Base-by-base conservation (phyloP, 2,888 invertebrate genomes). In the Tubulanus polymorphus region DNA sequence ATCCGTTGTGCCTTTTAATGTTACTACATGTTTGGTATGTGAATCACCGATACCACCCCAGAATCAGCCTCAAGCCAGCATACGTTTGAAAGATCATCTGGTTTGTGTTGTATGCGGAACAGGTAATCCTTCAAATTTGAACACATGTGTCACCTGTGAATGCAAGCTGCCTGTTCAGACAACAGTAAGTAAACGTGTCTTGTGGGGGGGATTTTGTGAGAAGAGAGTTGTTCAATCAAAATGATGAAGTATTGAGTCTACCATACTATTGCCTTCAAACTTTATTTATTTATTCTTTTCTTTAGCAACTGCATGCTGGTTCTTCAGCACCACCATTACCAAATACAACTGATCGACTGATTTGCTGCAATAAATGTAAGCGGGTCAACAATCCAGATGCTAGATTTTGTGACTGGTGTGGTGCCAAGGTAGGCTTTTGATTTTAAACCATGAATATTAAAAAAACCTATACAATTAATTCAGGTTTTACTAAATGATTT, bases 381-480 rank as follows among this genome's bases (percentile, higher is more conserved):
- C 65, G 76, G 18, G 66, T 70, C 20, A 76, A 76, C 59, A 70
- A 69, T 49, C 64, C 68, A 3, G 75, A 77, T 59, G 75, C 76
- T 8, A 57, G 76, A 46, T 76, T 70, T 63, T 76, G 76, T 63
- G 76, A 76, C 61, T 76, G 76, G 76, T 76, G 76, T 63, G 75
- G 75, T 41, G 62, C 70, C 27, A 75, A 76, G 71, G 75, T 74
- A 61, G 48, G 57, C 28, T n/a, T 23, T 35, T 2, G 10, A 23
- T 5, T 37, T 26, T n/a, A n/a, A 15, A 23, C 10, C 15, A 45
- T 45, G 10, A 45, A 45, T 8, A 45, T 18, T 45, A 26, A 8
- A 12, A 46, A 10, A 46, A 12, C 12, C n/a, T 18, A 12, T 15
- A 46, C 10, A n/a, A 46, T 15, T 46, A 10, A 37, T 28, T 12